phyloP scores from a whole-genome alignment of 2,888 invertebrate genomes.

The Coleophora flavipennella region DNA sequence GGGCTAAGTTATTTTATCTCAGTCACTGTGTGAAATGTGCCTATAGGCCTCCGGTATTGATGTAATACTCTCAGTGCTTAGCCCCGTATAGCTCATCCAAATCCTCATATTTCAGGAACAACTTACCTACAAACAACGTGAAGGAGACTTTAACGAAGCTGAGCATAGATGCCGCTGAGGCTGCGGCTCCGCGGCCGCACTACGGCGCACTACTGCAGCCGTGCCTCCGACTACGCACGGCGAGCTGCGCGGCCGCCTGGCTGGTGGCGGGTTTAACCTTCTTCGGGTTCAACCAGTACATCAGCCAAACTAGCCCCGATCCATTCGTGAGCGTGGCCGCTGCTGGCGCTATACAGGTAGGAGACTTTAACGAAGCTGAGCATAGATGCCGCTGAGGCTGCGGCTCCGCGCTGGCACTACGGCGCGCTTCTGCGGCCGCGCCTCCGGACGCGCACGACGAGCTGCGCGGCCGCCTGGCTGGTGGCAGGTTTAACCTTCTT shows the following conservation, averaged over 20 bases:
- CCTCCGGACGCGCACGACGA: conserved; percentile 76
- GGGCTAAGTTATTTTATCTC: too few species aligned
- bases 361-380: too few species aligned
- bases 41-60: too few species aligned
- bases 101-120: conserved; percentile 51
- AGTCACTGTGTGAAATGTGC: too few species aligned
- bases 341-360: conserved; percentile 65
- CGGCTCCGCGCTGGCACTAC: conserved; percentile 70
- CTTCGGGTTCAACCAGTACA: conserved; percentile 88
- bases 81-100: too few species aligned
- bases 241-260: conserved; percentile 82
- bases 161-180: conserved; percentile 30
- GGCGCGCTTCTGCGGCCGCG: conserved; percentile 77
- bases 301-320: conserved; percentile 83
- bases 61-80: too few species aligned
- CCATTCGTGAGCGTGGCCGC: conserved; percentile 86
- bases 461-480: conserved; percentile 85
- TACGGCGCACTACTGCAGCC: conserved; percentile 76
- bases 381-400: conserved; percentile 22
- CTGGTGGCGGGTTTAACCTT: conserved; percentile 86
- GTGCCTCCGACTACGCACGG: conserved; percentile 75
- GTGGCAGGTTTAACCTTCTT: conserved; percentile 87
- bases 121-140: conserved; percentile 42
- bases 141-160: conserved; percentile 49
- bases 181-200: conserved; percentile 48